phyloP scores from a whole-genome alignment of 2,797 vertebrate species.

The Sardinella longiceps region DNA sequence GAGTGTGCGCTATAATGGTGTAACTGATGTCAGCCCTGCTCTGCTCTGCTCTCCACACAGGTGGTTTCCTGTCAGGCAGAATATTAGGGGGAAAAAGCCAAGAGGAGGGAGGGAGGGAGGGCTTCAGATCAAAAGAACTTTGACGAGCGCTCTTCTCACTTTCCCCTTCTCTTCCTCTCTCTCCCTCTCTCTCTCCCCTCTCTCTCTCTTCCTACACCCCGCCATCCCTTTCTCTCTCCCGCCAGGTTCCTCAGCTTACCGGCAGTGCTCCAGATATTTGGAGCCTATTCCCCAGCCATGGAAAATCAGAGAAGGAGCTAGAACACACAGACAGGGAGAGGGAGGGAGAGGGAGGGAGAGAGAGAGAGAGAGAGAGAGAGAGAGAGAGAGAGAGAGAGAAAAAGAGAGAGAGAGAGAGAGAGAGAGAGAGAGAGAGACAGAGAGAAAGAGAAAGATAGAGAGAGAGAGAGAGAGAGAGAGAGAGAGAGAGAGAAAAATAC shows the following conservation, averaged over 20 bases:
- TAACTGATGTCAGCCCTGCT: slow-evolving; percentile 39
- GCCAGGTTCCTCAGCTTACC: slow-evolving; percentile 45
- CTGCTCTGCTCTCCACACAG: slow-evolving; percentile 41
- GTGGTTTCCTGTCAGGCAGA: slow-evolving; percentile 47
- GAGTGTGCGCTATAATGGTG: not conserved
- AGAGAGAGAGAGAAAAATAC: slow-evolving; percentile 57
- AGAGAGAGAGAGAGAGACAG: slow-evolving; percentile 53
- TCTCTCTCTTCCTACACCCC: not conserved
- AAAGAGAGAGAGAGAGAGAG: slow-evolving; percentile 58
- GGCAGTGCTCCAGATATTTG: slow-evolving; percentile 74
- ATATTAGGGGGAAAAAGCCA: slow-evolving; percentile 61
- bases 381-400: slow-evolving; percentile 54
- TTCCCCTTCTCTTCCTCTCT: slow-evolving; percentile 2
- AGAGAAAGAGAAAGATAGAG: slow-evolving; percentile 38
- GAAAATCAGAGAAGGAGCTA: slow-evolving; percentile 68
- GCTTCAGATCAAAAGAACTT: slow-evolving; percentile 51
- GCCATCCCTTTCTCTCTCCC: slow-evolving; percentile 21
- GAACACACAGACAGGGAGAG: slow-evolving; percentile 69
- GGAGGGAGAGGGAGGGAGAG: slow-evolving; percentile 44
- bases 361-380: slow-evolving; percentile 27
- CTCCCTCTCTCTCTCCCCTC: not conserved
- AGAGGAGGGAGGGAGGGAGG: slow-evolving; percentile 40
- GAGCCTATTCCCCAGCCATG: slow-evolving; percentile 75
- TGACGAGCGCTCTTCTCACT: slow-evolving; percentile 30
- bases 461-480: slow-evolving; percentile 41